Base-by-base conservation (phyloP, 2,888 invertebrate species). In the Hyposoter didymator region DNA sequence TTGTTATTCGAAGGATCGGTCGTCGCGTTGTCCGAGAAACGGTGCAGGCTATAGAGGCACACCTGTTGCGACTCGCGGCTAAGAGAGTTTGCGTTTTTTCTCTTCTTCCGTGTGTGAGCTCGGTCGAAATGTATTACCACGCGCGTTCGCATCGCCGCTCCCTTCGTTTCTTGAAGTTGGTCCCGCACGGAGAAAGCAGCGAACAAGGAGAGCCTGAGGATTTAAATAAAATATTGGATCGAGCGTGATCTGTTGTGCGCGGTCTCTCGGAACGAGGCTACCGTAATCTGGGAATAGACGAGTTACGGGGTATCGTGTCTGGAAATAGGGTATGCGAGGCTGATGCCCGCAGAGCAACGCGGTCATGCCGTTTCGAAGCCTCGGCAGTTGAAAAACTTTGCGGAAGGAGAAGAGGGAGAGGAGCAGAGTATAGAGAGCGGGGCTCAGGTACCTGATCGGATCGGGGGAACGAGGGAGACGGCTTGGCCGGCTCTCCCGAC, bases 401-500 rank as follows among this genome's bases (percentile, higher is more conserved):
- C 43, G n/a, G 17, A 49, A 14, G 8, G 32, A 70, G 47, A 7
- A 14, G 28, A 28, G 43, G 32, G 10, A 6, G 22, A 22, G 39
- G 19, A 8, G 12, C 32, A 72, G 22, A 8, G 1, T 32, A 35
- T 1, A 6, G 17, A 22, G 28, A 28, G 28, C 28, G 28, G 39
- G 22, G n/a, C 14, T 17, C 17, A 75, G 28, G 19, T 43, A 17
- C 22, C 64, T 35, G 76, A 78, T 66, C 74, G 76, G 66, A 76
- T 64, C 49, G 32, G 1, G 70, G 14, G 22, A 32, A 66, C 35
- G 69, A n/a, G 19, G 67, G 76, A 76, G 76, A 74, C 39, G 32
- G 52, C 49, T 72, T 45, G 69, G 76, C 66, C 47, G 76, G 82
- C 79, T 84, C 82, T 84, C 84, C 84, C 88, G 87, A 64, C 67